Base-by-base conservation (phyloP, 2,113 vertebrate genomes). In the Cariama cristata region DNA sequence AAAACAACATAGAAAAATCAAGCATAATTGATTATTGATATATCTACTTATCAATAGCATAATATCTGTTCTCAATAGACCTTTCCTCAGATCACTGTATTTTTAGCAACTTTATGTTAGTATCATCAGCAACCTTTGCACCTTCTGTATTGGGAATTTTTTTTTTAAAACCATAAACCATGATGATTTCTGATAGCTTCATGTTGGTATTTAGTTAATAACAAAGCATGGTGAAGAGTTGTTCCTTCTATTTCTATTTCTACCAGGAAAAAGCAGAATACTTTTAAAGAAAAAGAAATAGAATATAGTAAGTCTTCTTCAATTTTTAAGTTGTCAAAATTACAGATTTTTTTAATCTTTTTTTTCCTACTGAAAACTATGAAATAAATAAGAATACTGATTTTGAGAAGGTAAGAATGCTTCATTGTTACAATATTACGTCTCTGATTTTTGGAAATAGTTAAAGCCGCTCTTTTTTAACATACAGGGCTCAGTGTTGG, bases 331-430 rank as follows among this genome's bases (percentile, higher is more conserved):
- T 67, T 42, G 16, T 17, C 7, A 73, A 28, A 56, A 30, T 26
- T 19, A 14, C 52, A 49, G 7, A 3, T 3, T 7, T 33, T 55
- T 52, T 8, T 1, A 35, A 20, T 4, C 2, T 42, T 35, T 50
- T 52, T 53, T 67, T 19, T 28, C 23, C 13, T 20, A 21, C 33
- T 67, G 45, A 59, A 60, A 53, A 45, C 19, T 52, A 28, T 52
- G 42, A 33, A 67, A 49, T 63, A 45, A 76, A 11, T 22, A n/a
- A 62, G 19, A 60, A 64, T 19, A 8, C 10, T 50, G 30, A 58
- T 50, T 89, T 50, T 44, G 27, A 89, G 35, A 27, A 14, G 17
- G 14, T 17, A 59, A 58, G 14, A 62, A 47, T 27, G 19, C 13
- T 23, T 83, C 23, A n/a, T 19, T 45, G 19, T 68, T 60, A 35